A percentile compares a stretch with the other conserved stretches of the same genome.
Evolutionary conservation across 2,113 vertebrate species (phyloP).

Genomic region (Sardina pilchardus): DNA sequence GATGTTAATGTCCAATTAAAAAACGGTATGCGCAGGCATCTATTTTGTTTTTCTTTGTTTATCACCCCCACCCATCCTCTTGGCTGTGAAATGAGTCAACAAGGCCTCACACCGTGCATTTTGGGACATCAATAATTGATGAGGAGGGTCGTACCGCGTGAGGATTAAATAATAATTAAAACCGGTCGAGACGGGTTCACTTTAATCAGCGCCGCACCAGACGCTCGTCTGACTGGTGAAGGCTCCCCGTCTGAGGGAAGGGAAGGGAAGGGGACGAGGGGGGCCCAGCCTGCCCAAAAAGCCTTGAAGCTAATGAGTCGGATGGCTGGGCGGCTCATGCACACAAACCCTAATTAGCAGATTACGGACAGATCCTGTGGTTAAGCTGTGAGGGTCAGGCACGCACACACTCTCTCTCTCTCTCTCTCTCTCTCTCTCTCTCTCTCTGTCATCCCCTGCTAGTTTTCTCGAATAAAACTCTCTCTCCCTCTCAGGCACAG

Average conservation of each 20-base stretch:
- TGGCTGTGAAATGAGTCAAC: not conserved
- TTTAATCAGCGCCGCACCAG: no score
- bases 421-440: slow-evolving; percentile 9
- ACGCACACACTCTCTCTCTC: not conserved
- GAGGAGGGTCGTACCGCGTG: not conserved
- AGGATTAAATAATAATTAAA: no score
- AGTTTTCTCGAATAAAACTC: not conserved
- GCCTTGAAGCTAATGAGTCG: no score
- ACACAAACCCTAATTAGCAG: slow-evolving; percentile 2
- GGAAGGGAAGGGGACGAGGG: no score
- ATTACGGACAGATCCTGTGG: not conserved
- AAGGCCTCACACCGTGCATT: not conserved
- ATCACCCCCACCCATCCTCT: not conserved
- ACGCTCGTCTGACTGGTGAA: no score
- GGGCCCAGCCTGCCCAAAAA: no score
- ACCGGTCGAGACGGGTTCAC: no score
- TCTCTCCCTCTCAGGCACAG: not conserved
- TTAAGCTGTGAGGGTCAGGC: not conserved
- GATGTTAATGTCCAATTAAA: not conserved
- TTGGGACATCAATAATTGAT: not conserved
- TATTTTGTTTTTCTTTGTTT: not conserved
- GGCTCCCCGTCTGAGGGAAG: no score
- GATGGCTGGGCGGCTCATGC: not conserved
- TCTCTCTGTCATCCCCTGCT: slow-evolving; percentile 44
- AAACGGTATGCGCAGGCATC: not conserved